phyloP scores from a whole-genome alignment of 1,140 invertebrate genomes.

The Heliothis subflexa region DNA sequence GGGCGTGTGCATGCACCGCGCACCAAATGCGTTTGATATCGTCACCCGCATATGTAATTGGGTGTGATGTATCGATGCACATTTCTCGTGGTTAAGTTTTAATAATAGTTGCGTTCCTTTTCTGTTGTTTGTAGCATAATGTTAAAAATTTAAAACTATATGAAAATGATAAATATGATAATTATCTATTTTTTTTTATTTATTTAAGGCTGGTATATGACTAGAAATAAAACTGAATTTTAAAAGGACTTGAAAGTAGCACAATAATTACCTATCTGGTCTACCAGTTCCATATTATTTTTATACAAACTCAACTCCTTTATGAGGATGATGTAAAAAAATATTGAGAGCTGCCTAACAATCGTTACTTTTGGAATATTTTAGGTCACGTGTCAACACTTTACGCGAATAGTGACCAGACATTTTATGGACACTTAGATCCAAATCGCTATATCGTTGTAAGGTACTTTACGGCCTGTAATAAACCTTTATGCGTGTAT shows the following conservation, averaged over 20 bases:
- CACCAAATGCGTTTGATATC: constrained; percentile 29
- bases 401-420: constrained; percentile 20
- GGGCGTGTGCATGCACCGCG: no score
- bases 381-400: constrained; percentile 47
- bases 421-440: constrained; percentile 46
- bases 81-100: background rate
- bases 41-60: constrained; percentile 21
- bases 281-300: no score
- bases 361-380: background rate
- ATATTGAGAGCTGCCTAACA: background rate
- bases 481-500: constrained; percentile 30
- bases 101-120: background rate
- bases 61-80: constrained; percentile 8
- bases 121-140: no score
- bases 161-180: no score
- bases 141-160: no score
- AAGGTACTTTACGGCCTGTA: constrained; percentile 24
- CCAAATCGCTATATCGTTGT: constrained; percentile 30
- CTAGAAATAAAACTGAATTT: no score
- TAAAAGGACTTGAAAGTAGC: no score
- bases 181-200: no score
- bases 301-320: no score
- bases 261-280: no score
- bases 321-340: background rate
- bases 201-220: no score